A percentile compares a stretch with the other conserved stretches of the same genome.
Conservation (phyloP, 2,797 vertebrate species). For the Bradypus variegatus region DNA sequence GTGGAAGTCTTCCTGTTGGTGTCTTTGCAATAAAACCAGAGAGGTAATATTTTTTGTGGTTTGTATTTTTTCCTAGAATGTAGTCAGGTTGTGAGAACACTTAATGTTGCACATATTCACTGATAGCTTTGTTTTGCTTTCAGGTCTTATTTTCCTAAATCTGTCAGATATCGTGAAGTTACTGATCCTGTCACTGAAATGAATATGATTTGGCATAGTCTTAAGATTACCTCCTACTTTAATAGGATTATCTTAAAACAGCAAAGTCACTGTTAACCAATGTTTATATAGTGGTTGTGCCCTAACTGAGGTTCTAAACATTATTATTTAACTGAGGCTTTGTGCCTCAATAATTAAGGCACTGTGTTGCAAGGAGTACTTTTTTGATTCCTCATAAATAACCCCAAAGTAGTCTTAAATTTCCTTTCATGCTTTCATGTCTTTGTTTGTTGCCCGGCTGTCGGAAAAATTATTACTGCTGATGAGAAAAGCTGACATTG, state of each 20-base stretch:
- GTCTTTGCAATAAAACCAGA: neutral
- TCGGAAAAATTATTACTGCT: constrained; percentile 6
- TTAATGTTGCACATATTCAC: neutral
- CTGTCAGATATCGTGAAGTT: neutral
- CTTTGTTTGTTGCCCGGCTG: neutral
- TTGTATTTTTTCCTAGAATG: constrained; percentile 1
- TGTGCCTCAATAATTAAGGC: neutral
- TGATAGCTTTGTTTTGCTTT: neutral
- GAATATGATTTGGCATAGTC: neutral
- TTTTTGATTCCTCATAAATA: neutral
- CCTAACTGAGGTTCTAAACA: neutral
- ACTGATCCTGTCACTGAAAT: neutral
- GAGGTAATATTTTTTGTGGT: neutral
- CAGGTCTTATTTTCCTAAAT: neutral
- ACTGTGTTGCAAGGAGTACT: neutral
- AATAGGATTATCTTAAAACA: constrained; percentile 34
- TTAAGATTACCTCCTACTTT: neutral
- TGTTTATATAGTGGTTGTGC: neutral
- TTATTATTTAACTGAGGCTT: neutral
- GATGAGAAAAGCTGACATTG: neutral
- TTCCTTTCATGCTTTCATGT: neutral
- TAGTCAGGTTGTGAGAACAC: neutral
- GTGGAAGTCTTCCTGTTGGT: neutral
- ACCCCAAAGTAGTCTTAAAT: neutral
- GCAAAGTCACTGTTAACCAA: neutral